A percentile compares a stretch with the other conserved stretches of the same genome.
phyloP scores from a whole-genome alignment of 2,888 invertebrate species.

The Gonocerus acuteangulatus region DNA sequence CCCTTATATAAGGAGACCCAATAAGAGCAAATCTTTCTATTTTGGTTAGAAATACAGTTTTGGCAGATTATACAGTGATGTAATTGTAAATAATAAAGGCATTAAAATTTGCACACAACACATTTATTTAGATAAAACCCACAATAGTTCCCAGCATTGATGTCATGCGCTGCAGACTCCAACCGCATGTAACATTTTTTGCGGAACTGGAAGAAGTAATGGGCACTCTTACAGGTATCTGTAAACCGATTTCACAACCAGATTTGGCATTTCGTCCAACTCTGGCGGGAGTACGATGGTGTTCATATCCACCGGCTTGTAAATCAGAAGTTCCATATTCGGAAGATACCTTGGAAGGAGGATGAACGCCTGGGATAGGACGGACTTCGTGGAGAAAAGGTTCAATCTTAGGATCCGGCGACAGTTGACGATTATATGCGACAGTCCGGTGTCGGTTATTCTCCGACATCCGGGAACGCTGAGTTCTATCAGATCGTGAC shows the following conservation, averaged over 20 bases:
- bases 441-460: slow-evolving; percentile 24
- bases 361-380: slow-evolving; percentile 28
- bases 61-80: too few species aligned
- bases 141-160: too few species aligned
- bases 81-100: too few species aligned
- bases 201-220: too few species aligned
- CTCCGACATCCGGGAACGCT: slow-evolving; percentile 29
- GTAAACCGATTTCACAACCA: slow-evolving; percentile 23
- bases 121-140: too few species aligned
- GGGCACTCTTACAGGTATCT: slow-evolving; percentile 19
- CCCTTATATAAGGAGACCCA: too few species aligned
- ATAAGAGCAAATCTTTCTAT: too few species aligned
- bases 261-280: slow-evolving; percentile 24
- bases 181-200: too few species aligned
- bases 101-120: too few species aligned
- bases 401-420: slow-evolving; percentile 23
- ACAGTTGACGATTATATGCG: slow-evolving; percentile 19
- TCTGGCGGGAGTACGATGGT: slow-evolving; percentile 8
- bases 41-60: too few species aligned
- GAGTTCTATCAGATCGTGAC: slow-evolving; percentile 10
- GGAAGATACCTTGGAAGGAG: slow-evolving; percentile 27
- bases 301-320: slow-evolving; percentile 23
- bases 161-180: too few species aligned
- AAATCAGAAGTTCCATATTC: slow-evolving; percentile 25
- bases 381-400: slow-evolving; percentile 29